A percentile compares a stretch with the other conserved stretches of the same genome.
phyloP scores from a whole-genome alignment of 35 echinoderm and acorn worm species.

The Lytechinus variegatus region DNA sequence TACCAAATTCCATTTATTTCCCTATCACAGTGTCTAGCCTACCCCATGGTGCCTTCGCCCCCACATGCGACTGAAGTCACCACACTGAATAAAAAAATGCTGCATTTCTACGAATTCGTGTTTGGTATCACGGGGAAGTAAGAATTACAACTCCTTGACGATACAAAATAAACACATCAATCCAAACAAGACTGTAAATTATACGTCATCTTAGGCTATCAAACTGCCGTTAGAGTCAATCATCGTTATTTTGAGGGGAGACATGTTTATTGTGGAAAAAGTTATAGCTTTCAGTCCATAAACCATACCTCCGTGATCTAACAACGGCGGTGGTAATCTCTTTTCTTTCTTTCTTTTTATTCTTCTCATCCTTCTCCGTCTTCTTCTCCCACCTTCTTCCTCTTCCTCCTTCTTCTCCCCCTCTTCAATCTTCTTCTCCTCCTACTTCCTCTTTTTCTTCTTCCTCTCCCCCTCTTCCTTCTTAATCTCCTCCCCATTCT shows the following conservation, averaged over 20 bases:
- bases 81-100: background rate
- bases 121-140: background rate
- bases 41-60: too few species aligned
- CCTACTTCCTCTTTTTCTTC: background rate
- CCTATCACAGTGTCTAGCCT: too few species aligned
- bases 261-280: background rate
- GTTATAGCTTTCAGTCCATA: background rate
- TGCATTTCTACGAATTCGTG: background rate
- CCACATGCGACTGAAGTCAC: background rate
- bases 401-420: background rate
- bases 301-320: too few species aligned
- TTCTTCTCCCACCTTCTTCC: background rate
- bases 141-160: background rate
- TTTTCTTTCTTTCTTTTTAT: background rate
- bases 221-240: slow-evolving; percentile 32
- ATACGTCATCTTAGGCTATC: background rate
- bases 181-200: slow-evolving; percentile 32
- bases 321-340: too few species aligned
- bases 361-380: background rate
- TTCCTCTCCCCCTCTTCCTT: background rate
- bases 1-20: too few species aligned
- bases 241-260: slow-evolving; percentile 29
- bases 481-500: background rate
- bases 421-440: background rate
- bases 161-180: background rate